Conservation (phyloP, 2,113 vertebrate species). For the Poeciliopsis turrubarensis region DNA sequence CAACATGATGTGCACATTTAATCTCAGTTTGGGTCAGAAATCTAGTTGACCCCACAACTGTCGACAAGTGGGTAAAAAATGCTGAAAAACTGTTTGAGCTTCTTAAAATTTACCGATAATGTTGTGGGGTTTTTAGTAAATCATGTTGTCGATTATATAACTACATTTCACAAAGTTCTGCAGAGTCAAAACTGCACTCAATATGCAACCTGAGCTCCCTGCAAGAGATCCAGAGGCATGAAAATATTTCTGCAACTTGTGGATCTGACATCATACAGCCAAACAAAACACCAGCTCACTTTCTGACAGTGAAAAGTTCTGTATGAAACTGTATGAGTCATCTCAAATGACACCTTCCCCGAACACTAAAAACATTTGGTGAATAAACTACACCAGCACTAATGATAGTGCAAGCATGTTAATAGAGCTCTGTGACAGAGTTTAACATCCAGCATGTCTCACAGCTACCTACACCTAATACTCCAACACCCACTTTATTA, state of each 20-base stretch:
- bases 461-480: background rate
- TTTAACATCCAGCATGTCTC: background rate
- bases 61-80: background rate
- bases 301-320: background rate
- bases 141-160: conserved; percentile 32
- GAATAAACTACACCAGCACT: background rate
- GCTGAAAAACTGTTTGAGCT: background rate
- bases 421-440: background rate
- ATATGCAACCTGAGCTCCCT: background rate
- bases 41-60: background rate
- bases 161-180: background rate
- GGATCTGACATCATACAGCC: background rate
- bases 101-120: background rate
- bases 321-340: background rate
- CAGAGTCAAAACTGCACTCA: background rate
- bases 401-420: background rate
- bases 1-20: background rate
- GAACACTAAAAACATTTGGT: background rate
- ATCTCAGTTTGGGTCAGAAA: conserved; percentile 22
- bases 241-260: background rate
- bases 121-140: background rate
- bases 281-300: background rate
- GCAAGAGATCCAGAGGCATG: background rate
- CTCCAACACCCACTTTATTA: background rate
- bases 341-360: background rate